Conservation (phyloP, 2,888 invertebrate genomes). For the Dasypogon diadema region DNA sequence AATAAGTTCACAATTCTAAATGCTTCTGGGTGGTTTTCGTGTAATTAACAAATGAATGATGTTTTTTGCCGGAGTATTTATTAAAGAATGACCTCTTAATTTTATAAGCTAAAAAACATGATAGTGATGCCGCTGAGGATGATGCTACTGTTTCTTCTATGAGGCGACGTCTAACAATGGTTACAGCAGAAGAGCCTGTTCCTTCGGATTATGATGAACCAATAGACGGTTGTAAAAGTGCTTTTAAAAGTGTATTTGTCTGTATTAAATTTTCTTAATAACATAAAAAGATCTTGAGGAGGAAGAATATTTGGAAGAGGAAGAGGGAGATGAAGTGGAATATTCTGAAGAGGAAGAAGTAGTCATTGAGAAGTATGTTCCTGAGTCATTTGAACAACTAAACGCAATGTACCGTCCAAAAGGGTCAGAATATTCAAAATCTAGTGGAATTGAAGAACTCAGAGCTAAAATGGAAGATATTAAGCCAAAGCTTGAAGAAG, state of each 20-base stretch:
- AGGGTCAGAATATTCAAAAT: conserved; percentile 59
- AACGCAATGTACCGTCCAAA: conserved; percentile 62
- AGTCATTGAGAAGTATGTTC: conserved; percentile 59
- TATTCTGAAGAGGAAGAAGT: conserved; percentile 50
- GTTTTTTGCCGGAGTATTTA: not conserved
- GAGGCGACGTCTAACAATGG: conserved; percentile 66
- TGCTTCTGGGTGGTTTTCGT: conserved; percentile 30
- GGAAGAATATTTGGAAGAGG: conserved; percentile 67
- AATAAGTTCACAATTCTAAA: conserved; percentile 16
- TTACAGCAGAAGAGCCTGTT: conserved; percentile 63
- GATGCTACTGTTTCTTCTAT: conserved; percentile 58
- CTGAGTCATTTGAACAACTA: conserved; percentile 65
- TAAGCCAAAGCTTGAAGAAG: conserved; percentile 63
- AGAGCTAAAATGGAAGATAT: conserved; percentile 63
- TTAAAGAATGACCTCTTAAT: not conserved
- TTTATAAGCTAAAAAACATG: conserved; percentile 38
- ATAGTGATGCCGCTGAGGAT: conserved; percentile 59
- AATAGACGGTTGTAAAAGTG: conserved; percentile 61
- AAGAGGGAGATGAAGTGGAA: conserved; percentile 61
- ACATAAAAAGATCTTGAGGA: conserved; percentile 40
- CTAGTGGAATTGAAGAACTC: conserved; percentile 56
- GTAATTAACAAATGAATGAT: conserved; percentile 16
- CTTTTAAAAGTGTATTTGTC: not conserved
- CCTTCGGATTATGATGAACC: conserved; percentile 61
- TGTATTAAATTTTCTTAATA: conserved; percentile 6